Evolutionary conservation across 2,113 vertebrate species (phyloP).

Genomic region (Chloroceryle aenea): DNA sequence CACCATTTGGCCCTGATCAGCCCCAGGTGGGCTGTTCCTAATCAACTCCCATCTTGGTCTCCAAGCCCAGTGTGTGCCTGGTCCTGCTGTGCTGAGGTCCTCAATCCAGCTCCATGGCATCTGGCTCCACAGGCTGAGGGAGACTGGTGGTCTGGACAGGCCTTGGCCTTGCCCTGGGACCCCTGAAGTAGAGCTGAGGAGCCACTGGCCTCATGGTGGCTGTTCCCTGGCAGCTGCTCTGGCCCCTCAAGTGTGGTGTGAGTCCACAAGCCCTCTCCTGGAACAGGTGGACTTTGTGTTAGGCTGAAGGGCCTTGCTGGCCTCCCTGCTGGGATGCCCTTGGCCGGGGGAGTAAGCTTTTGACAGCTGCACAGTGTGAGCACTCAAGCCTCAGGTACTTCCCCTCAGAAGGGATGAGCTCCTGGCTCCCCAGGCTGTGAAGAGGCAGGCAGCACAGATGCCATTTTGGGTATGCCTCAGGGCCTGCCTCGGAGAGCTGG

Average conservation of each 20-base stretch:
- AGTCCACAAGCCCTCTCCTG: not conserved
- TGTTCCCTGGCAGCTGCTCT: not conserved
- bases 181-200: not conserved
- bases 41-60: not conserved
- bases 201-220: fast-evolving
- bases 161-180: not conserved
- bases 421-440: not conserved
- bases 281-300: not conserved
- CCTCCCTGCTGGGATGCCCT: not conserved
- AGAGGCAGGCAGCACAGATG: fast-evolving
- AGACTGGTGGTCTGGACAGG: not conserved
- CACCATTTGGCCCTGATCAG: not conserved
- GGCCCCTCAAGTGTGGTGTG: too few relatives aligned
- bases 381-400: not conserved
- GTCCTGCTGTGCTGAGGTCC: not conserved
- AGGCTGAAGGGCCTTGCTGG: not conserved
- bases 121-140: fast-evolving
- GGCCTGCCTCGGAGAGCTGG: fast-evolving
- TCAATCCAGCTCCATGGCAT: fast-evolving
- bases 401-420: fast-evolving
- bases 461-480: fast-evolving
- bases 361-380: not conserved
- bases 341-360: fast-evolving
- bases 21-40: too few relatives aligned
- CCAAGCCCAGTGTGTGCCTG: not conserved